phyloP scores from a whole-genome alignment of 1,140 invertebrate species.

The Drosophila sechellia region DNA sequence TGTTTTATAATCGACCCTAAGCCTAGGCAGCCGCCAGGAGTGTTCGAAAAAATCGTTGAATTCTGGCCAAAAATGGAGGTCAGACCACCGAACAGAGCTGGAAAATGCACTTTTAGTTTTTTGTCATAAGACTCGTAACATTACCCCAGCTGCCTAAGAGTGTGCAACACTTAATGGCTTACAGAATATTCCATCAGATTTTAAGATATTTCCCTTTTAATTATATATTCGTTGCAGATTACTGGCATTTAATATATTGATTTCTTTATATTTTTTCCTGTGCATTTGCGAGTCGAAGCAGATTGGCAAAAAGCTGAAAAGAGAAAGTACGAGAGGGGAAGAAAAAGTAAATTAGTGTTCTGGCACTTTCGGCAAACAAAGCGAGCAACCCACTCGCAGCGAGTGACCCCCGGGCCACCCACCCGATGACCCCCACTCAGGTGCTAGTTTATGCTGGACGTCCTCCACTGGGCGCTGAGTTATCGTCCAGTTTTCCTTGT shows the following conservation, averaged over 20 bases:
- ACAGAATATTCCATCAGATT: too few relatives aligned
- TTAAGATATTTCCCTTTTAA: too few relatives aligned
- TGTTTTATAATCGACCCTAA: constrained; percentile 73
- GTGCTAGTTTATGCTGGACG: constrained; percentile 71
- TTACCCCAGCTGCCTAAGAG: not conserved
- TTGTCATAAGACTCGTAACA: not conserved
- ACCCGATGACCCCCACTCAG: constrained; percentile 60
- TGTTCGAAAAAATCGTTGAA: constrained; percentile 41
- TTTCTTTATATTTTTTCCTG: not conserved
- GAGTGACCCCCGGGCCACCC: constrained; percentile 25
- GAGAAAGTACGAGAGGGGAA: constrained; percentile 25
- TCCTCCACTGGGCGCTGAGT: constrained; percentile 57
- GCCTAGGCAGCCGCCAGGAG: constrained; percentile 29
- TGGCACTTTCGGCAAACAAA: constrained; percentile 82
- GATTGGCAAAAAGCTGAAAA: constrained; percentile 22
- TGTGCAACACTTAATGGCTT: not conserved
- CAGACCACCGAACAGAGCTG: constrained; percentile 14
- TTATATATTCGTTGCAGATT: too few relatives aligned
- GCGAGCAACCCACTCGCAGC: constrained; percentile 30
- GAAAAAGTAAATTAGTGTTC: constrained; percentile 83
- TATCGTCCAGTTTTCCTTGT: constrained; percentile 40
- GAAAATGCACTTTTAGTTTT: not conserved
- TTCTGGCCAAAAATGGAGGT: constrained; percentile 17
- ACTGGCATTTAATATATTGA: not conserved
- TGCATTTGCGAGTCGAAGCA: constrained; percentile 1